A percentile compares a stretch with the other conserved stretches of the same genome.
These are phyloP conservation scores for Lepidurus arcticus DNA, from an alignment of 1,140 invertebrate species.

Conservation along the genomic window DNA sequence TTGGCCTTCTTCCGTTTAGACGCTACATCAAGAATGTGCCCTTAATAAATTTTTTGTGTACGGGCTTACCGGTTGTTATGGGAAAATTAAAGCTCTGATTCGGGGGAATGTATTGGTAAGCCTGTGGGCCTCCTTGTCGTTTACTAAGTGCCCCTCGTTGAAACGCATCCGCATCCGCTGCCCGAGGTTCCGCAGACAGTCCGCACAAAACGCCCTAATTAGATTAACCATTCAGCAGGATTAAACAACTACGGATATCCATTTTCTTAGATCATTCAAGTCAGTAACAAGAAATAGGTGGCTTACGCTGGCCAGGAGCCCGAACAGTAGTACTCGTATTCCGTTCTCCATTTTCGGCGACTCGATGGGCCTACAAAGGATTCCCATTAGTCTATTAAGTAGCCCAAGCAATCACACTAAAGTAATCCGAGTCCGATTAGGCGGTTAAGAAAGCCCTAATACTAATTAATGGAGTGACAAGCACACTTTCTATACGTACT, in stretches of 20 bases:
- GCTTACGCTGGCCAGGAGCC: not conserved
- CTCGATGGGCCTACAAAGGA: not conserved
- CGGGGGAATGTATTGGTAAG: constrained; percentile 37
- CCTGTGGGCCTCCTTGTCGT: not conserved
- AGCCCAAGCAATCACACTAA: no score
- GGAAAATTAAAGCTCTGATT: constrained; percentile 40
- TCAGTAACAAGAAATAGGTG: not conserved
- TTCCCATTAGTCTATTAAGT: not conserved
- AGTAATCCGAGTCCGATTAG: no score
- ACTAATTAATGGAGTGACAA: no score
- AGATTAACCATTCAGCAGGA: not conserved
- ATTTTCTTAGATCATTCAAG: no score
- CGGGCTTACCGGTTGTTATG: constrained; percentile 41
- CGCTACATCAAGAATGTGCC: not conserved
- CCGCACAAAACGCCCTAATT: constrained; percentile 9
- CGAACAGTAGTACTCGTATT: not conserved
- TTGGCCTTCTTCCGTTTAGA: no score
- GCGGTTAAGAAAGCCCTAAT: no score
- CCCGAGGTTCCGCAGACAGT: not conserved
- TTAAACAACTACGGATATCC: not conserved
- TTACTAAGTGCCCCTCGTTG: not conserved
- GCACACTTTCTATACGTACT: no score
- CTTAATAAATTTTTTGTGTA: not conserved
- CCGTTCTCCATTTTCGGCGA: not conserved
- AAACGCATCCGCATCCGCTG: not conserved